Conservation (phyloP, 2,797 vertebrate genomes). For the Lemur catta region DNA sequence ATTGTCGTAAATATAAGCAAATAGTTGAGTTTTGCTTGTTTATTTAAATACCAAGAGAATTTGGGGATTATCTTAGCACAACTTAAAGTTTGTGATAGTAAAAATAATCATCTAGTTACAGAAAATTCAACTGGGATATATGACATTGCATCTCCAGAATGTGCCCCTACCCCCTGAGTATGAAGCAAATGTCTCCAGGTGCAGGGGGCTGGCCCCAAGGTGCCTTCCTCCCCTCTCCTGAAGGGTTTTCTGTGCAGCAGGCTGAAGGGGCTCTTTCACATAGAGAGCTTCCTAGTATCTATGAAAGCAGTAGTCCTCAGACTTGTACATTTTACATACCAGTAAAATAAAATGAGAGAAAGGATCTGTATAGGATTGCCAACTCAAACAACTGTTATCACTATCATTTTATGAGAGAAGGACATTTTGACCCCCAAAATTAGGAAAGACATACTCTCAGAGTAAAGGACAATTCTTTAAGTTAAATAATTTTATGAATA, state of each 20-base stretch:
- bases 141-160: background rate
- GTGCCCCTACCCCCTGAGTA: background rate
- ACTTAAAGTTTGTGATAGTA: background rate
- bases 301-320: background rate
- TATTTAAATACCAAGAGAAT: slow-evolving; percentile 5
- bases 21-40: background rate
- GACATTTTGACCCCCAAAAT: background rate
- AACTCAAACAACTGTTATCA: background rate
- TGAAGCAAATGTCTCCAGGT: background rate
- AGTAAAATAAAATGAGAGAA: background rate
- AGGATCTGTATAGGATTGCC: background rate
- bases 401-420: background rate
- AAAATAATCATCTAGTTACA: background rate
- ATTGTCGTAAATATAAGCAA: background rate
- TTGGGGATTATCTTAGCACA: background rate
- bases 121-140: background rate
- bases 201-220: background rate
- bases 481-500: background rate
- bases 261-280: background rate
- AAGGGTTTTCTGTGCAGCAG: background rate
- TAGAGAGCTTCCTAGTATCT: background rate
- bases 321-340: background rate
- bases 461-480: background rate
- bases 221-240: background rate
- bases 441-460: background rate